Evolutionary conservation across 2,113 vertebrate genomes (phyloP).

Genomic region (Phainopepla nitens): DNA sequence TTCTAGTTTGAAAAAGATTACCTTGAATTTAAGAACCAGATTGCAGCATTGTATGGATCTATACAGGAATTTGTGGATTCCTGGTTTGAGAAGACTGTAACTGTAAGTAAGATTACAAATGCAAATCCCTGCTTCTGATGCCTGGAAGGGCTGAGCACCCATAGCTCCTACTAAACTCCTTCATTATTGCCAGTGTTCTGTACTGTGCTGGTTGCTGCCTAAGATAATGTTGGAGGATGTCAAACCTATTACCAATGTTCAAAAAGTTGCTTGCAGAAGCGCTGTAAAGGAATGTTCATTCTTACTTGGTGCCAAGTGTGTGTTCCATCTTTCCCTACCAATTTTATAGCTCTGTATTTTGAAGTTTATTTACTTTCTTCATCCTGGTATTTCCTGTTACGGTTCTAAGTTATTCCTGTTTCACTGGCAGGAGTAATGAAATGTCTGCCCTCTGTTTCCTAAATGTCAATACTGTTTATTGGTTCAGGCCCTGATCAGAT

Average conservation of each 20-base stretch:
- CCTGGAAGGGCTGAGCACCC: neutral
- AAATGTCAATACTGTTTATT: neutral
- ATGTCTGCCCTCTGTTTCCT: neutral
- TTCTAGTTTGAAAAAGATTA: conserved; percentile 84
- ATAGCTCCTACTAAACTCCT: neutral
- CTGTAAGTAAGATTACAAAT: conserved; percentile 69
- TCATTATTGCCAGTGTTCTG: neutral
- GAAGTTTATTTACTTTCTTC: neutral
- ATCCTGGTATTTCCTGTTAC: neutral
- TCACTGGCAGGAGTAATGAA: neutral
- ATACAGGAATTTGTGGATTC: conserved; percentile 76
- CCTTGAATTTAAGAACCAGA: conserved; percentile 77
- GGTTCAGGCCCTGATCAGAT: neutral
- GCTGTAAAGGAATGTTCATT: neutral
- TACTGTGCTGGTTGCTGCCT: neutral
- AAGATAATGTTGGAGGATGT: neutral
- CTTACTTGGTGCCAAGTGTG: neutral
- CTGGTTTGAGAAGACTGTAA: conserved; percentile 70
- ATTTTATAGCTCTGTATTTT: neutral
- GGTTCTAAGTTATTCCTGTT: neutral
- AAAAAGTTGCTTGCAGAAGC: neutral
- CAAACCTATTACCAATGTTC: neutral
- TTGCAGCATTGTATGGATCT: conserved; percentile 72
- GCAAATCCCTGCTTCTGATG: neutral
- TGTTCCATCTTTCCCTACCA: neutral